Evolutionary conservation across 2,113 vertebrate genomes (phyloP).

Genomic region (Emydura subglobosa): DNA sequence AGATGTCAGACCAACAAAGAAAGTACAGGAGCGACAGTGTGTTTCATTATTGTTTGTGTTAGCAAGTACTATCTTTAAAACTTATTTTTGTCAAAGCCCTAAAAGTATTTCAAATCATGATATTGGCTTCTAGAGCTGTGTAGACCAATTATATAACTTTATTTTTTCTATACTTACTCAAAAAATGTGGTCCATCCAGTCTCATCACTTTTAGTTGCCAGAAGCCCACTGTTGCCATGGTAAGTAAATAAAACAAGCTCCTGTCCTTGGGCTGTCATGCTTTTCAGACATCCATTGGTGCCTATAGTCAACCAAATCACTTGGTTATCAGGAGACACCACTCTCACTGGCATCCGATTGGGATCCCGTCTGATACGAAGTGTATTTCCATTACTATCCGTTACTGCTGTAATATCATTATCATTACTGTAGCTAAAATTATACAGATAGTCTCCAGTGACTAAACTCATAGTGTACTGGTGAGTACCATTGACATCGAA

Average conservation of each 20-base stretch:
- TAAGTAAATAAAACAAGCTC: constrained; percentile 96
- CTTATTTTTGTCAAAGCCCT: not conserved
- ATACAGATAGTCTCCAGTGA: constrained; percentile 93
- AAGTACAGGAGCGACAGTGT: not conserved
- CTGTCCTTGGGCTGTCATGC: constrained; percentile 92
- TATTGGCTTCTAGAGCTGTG: not conserved
- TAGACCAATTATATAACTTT: not conserved
- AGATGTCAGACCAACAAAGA: not conserved
- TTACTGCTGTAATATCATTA: constrained; percentile 92
- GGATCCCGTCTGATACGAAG: constrained; percentile 92
- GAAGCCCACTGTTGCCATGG: constrained; percentile 94
- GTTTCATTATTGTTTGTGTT: not conserved
- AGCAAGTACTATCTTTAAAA: not conserved
- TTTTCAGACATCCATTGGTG: constrained; percentile 93
- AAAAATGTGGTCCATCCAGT: constrained; percentile 99
- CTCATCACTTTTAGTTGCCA: constrained; percentile 95
- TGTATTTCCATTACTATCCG: constrained; percentile 94
- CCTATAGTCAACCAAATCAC: constrained; percentile 97
- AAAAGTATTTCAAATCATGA: not conserved
- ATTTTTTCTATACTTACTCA: constrained; percentile 87
- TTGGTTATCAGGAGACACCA: constrained; percentile 96
- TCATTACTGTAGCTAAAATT: constrained; percentile 98
- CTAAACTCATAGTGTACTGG: constrained; percentile 93
- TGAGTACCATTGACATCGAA: constrained; percentile 97
- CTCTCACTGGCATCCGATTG: constrained; percentile 93